phyloP scores from a whole-genome alignment of 2,797 vertebrate species.

The Cephalopachus bancanus region DNA sequence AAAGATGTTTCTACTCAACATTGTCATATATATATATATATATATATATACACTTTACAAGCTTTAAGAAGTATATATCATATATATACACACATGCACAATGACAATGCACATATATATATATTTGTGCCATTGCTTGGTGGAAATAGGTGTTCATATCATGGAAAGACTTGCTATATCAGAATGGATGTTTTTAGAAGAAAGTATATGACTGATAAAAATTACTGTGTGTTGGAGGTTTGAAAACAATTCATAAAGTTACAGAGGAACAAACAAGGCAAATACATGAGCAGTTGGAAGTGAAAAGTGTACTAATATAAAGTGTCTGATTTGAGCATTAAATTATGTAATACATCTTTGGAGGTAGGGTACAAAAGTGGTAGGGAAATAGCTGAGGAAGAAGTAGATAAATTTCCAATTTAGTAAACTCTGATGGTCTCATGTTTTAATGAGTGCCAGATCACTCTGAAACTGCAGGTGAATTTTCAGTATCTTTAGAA shows the following conservation, averaged over 20 bases:
- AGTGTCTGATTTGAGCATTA: not conserved
- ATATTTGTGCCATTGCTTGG: not conserved
- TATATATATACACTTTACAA: too few species aligned
- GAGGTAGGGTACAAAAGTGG: not conserved
- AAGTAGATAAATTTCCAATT: not conserved
- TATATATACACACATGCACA: too few species aligned
- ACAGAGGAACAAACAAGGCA: not conserved
- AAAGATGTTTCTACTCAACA: not conserved
- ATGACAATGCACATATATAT: too few species aligned
- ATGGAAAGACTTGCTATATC: not conserved
- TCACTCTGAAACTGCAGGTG: not conserved
- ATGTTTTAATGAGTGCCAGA: not conserved
- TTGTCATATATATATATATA: not conserved
- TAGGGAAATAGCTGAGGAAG: not conserved
- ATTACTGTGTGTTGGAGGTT: not conserved
- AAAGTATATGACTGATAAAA: not conserved
- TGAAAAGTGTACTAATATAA: not conserved
- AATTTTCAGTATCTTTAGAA: not conserved
- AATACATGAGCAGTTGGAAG: not conserved
- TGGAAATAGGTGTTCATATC: not conserved
- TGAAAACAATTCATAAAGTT: constrained; percentile 10
- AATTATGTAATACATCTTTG: not conserved
- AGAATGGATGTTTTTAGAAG: not conserved
- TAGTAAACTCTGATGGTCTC: not conserved
- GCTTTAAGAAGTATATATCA: too few species aligned